Evolutionary conservation across 1,140 invertebrate species (phyloP).

Genomic region (Rhynchophorus ferrugineus): DNA sequence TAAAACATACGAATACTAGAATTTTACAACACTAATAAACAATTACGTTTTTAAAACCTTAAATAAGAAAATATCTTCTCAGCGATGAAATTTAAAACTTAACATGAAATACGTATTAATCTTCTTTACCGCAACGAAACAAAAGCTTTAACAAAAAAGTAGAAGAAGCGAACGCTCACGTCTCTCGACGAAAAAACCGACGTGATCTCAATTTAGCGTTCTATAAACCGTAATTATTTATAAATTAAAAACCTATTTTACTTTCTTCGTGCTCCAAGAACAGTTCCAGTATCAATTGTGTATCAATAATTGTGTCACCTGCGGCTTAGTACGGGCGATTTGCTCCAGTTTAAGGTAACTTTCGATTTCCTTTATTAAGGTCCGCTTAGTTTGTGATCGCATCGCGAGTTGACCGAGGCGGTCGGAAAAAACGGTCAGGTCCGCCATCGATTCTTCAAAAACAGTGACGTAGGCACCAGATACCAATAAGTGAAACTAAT

Average conservation of each 20-base stretch:
- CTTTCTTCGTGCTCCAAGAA: conserved; percentile 11
- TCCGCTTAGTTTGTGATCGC: conserved; percentile 9
- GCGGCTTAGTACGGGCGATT: conserved; percentile 23
- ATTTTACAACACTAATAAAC: no score
- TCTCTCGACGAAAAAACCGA: conserved; percentile 1
- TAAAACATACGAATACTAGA: no score
- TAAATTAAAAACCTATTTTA: conserved; percentile 23
- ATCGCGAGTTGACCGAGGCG: conserved; percentile 5
- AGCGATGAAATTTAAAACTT: no score
- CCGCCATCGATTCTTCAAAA: not conserved
- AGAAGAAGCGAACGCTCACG: no score
- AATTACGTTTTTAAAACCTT: no score
- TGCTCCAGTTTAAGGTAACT: conserved; percentile 33
- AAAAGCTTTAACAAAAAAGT: no score
- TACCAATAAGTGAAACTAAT: not conserved
- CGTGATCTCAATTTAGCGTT: not conserved
- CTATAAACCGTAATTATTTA: conserved; percentile 11
- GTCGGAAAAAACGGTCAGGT: not conserved
- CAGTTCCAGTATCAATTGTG: conserved; percentile 18
- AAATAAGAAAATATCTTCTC: no score
- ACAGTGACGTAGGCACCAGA: not conserved
- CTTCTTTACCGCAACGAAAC: no score
- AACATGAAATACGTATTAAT: no score
- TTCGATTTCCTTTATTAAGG: conserved; percentile 30
- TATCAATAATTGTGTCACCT: conserved; percentile 23